Evolutionary conservation across 2,113 vertebrate species (phyloP).

Genomic region (Eidolon helvum): DNA sequence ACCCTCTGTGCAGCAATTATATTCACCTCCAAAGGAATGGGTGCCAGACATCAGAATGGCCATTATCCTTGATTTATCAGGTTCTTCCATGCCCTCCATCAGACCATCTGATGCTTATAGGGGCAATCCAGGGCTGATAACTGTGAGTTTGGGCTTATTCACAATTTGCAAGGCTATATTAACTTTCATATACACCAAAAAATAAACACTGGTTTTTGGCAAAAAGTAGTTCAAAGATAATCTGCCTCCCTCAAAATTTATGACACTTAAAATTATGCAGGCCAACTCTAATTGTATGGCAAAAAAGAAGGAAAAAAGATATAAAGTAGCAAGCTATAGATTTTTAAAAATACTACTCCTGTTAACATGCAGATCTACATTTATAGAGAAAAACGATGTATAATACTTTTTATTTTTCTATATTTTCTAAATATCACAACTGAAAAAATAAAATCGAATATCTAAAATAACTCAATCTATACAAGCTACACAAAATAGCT

Average conservation of each 20-base stretch:
- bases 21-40: background rate
- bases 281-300: background rate
- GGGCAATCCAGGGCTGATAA: background rate
- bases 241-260: background rate
- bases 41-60: background rate
- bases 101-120: background rate
- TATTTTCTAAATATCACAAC: conserved; percentile 16
- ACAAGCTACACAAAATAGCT: conserved; percentile 32
- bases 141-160: background rate
- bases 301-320: background rate
- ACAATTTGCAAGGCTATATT: conserved; percentile 16
- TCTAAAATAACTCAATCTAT: conserved; percentile 20
- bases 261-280: background rate
- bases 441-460: conserved; percentile 7
- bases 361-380: background rate
- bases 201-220: background rate
- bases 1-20: background rate
- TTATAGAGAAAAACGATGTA: background rate
- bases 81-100: background rate
- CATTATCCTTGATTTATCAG: background rate
- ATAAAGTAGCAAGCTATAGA: background rate
- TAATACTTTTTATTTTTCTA: background rate
- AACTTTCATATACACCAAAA: conserved; percentile 33
- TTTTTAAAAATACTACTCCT: background rate
- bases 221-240: conserved; percentile 25